These are phyloP conservation scores for Dermatemys mawii DNA, from an alignment of 2,113 vertebrate genomes.

Conservation along the genomic window DNA sequence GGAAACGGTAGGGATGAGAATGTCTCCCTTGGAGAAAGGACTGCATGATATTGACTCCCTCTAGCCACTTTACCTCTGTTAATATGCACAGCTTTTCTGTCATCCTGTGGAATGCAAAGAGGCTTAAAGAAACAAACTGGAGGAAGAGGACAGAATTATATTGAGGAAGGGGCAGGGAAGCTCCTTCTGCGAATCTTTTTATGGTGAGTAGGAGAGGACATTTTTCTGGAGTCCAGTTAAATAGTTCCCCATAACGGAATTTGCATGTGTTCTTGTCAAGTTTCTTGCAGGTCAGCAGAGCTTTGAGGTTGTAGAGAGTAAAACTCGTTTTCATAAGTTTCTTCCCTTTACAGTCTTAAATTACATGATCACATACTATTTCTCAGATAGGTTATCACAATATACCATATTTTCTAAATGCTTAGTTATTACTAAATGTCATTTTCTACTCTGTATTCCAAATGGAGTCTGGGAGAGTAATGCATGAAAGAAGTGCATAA, in stretches of 20 bases:
- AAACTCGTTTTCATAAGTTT: background rate
- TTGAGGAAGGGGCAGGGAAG: accelerated
- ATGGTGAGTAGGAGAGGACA: background rate
- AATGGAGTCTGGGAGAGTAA: background rate
- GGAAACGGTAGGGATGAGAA: background rate
- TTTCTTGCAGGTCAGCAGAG: background rate
- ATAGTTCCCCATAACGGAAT: background rate
- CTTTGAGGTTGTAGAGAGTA: background rate
- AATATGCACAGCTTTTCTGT: background rate
- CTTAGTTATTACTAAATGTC: background rate
- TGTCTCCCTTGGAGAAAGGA: background rate
- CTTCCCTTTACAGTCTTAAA: background rate
- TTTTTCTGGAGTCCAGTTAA: background rate
- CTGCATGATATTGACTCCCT: background rate
- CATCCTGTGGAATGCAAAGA: accelerated
- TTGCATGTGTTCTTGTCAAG: background rate
- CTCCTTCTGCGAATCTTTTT: background rate
- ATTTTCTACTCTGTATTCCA: background rate
- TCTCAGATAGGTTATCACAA: background rate
- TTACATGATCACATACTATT: background rate
- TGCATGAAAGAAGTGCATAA: accelerated
- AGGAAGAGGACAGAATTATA: accelerated
- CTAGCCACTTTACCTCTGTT: background rate
- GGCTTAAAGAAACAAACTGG: background rate
- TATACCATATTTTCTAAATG: background rate